phyloP scores from a whole-genome alignment of 64 coral and sea anemone genomes.

The Acropora tenuis region DNA sequence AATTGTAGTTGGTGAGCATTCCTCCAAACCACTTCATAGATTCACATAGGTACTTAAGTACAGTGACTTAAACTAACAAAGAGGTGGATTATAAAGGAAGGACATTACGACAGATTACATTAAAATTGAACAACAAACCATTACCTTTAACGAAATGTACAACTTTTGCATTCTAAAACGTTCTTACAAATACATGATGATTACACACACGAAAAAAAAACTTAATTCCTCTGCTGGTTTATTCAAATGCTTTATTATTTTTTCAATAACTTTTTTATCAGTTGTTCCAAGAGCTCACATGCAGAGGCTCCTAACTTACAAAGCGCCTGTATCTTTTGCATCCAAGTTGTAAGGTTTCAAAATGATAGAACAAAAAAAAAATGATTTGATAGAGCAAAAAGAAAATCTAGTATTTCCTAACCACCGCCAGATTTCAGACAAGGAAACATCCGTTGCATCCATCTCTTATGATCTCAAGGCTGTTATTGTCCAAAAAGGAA shows the following conservation, averaged over 20 bases:
- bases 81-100: too few species aligned
- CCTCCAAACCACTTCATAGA: too few species aligned
- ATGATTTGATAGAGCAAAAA: not conserved
- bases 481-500: constrained; percentile 21
- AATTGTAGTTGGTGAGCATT: not conserved
- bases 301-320: not conserved
- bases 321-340: not conserved
- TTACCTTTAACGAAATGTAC: too few species aligned
- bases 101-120: too few species aligned
- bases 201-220: too few species aligned
- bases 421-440: not conserved
- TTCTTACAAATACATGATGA: too few species aligned
- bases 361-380: not conserved
- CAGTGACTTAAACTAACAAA: too few species aligned
- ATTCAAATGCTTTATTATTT: too few species aligned
- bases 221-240: too few species aligned
- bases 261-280: not conserved
- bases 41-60: too few species aligned
- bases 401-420: not conserved
- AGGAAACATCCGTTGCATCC: not conserved
- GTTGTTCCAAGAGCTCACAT: not conserved
- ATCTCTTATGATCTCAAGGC: not conserved
- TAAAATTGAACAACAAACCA: too few species aligned
- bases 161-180: too few species aligned
- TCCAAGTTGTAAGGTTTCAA: not conserved